Conservation (phyloP, 2,797 vertebrate species). For the Nothura maculosa region DNA sequence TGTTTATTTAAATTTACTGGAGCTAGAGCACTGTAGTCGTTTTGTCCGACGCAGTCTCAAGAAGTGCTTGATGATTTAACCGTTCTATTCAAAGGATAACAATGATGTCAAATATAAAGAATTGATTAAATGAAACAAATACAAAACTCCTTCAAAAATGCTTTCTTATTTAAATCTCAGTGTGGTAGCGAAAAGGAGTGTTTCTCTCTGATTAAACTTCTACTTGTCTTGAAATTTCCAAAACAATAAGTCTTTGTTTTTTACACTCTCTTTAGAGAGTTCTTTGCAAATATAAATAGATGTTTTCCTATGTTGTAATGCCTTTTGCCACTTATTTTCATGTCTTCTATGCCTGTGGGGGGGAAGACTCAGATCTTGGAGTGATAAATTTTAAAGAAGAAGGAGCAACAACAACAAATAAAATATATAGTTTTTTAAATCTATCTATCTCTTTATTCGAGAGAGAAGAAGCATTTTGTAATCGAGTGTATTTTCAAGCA, state of each 20-base stretch:
- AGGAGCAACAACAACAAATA: neutral
- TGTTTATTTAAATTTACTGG: conserved; percentile 52
- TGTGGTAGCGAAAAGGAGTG: neutral
- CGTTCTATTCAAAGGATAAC: conserved; percentile 27
- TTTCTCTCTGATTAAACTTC: neutral
- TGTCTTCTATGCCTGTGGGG: neutral
- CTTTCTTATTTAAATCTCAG: neutral
- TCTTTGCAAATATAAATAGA: neutral
- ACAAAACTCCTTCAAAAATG: neutral
- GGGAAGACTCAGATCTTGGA: neutral
- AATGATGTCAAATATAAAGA: neutral
- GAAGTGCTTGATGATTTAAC: conserved; percentile 39
- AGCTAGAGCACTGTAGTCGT: conserved; percentile 25
- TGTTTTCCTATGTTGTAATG: neutral
- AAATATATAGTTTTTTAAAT: too few species aligned
- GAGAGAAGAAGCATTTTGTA: neutral
- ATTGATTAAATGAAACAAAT: neutral
- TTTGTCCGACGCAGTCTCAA: conserved; percentile 37
- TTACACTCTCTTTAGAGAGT: neutral
- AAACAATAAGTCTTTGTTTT: neutral
- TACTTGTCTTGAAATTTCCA: neutral
- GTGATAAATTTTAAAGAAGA: neutral
- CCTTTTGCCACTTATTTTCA: neutral
- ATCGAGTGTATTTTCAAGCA: neutral
- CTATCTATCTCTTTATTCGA: neutral